Conservation (phyloP, 2,888 invertebrate species). For the Carpatolechia fugitivella region DNA sequence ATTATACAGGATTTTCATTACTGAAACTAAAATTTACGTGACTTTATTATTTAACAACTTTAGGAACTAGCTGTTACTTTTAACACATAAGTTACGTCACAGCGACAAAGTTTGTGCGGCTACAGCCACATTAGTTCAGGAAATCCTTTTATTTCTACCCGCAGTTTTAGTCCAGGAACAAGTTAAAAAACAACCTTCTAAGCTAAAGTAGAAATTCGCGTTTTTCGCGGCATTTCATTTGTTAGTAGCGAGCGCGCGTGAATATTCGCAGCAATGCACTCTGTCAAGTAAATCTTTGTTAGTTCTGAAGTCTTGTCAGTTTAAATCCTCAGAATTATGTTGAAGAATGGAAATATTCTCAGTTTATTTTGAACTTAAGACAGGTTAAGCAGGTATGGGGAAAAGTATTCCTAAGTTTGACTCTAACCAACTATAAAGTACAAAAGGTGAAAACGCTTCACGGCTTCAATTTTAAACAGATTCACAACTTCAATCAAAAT, state of each 20-base stretch:
- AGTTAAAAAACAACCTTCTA: neutral
- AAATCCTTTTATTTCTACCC: neutral
- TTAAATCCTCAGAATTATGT: neutral
- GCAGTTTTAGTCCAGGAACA: conserved; percentile 22
- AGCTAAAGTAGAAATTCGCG: conserved; percentile 4
- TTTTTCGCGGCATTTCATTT: conserved; percentile 22
- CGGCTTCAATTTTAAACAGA: too few relatives aligned
- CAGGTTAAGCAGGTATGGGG: too few relatives aligned
- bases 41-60: too few relatives aligned
- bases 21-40: too few relatives aligned
- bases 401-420: too few relatives aligned
- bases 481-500: too few relatives aligned
- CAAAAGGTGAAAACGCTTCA: too few relatives aligned
- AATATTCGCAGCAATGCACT: conserved; percentile 17
- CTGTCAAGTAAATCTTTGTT: conserved; percentile 4
- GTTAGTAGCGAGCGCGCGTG: conserved; percentile 23
- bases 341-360: neutral
- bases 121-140: neutral
- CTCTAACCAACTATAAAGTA: too few relatives aligned
- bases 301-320: neutral
- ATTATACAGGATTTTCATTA: too few relatives aligned
- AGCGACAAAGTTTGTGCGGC: conserved; percentile 21
- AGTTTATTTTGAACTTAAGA: neutral
- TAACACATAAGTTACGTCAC: conserved; percentile 12
- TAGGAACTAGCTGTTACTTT: too few relatives aligned